Percentiles rank a stretch among this genome's conserved stretches.
phyloP scores from a whole-genome alignment of 1,140 invertebrate species.

The Caenorhabditis remanei region DNA sequence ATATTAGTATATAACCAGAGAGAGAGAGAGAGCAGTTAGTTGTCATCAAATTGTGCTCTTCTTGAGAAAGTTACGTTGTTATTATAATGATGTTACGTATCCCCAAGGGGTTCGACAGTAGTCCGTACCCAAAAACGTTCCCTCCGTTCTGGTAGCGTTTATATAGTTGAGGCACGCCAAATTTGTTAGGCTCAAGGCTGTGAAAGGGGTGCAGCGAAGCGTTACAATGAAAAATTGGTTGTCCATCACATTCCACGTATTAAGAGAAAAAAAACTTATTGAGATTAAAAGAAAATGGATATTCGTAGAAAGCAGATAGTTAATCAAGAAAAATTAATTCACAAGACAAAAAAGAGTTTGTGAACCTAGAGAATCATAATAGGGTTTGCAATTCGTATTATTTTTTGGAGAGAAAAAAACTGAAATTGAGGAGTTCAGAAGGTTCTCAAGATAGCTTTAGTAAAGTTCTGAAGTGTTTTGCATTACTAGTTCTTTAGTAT shows the following conservation, averaged over 20 bases:
- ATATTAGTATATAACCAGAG: not conserved
- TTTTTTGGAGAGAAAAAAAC: no score
- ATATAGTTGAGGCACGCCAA: not conserved
- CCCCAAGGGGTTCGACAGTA: constrained; percentile 11
- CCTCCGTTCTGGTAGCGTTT: not conserved
- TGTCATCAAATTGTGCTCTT: constrained; percentile 47
- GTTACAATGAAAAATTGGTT: not conserved
- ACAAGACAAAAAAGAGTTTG: not conserved
- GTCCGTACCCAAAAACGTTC: not conserved
- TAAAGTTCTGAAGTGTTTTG: not conserved
- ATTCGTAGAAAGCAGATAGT: not conserved
- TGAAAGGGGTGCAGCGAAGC: not conserved
- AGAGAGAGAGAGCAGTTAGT: constrained; percentile 25
- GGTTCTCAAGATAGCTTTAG: not conserved
- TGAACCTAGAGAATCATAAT: not conserved
- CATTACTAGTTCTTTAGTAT: no score
- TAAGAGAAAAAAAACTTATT: not conserved
- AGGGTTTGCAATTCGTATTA: no score
- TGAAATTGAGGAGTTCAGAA: not conserved
- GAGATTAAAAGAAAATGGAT: not conserved
- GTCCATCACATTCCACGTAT: constrained; percentile 20
- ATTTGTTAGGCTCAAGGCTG: not conserved
- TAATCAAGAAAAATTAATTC: not conserved
- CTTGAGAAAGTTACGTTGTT: constrained; percentile 1
- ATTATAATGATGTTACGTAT: constrained; percentile 42